These are phyloP conservation scores for Drosophila auraria DNA, from an alignment of 1,140 invertebrate species.

Conservation along the genomic window DNA sequence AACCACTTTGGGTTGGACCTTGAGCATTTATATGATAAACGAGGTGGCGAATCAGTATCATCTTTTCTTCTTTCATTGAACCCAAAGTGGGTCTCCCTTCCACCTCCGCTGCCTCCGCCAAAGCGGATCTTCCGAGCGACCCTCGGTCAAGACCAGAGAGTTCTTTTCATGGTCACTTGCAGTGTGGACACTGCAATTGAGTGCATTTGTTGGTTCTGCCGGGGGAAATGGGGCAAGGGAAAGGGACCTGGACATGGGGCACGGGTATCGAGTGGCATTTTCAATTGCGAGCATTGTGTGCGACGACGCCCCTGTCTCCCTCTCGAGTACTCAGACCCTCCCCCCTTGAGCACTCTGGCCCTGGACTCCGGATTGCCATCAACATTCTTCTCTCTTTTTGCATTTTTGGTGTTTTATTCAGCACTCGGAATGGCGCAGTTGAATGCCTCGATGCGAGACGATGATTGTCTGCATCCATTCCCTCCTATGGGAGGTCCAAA, in stretches of 20 bases:
- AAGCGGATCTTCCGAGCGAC: conserved; percentile 11
- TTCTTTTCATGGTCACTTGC: conserved; percentile 51
- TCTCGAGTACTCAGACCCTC: no score
- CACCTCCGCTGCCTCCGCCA: conserved; percentile 2
- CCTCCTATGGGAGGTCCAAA: background rate
- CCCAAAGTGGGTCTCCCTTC: background rate
- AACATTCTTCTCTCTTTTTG: conserved; percentile 51
- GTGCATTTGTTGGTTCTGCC: conserved; percentile 29
- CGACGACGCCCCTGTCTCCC: background rate
- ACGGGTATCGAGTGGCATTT: conserved; percentile 71
- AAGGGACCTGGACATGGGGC: background rate
- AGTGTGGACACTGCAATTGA: conserved; percentile 45
- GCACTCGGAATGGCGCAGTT: conserved; percentile 60
- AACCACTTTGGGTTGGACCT: conserved; percentile 18
- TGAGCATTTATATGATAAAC: conserved; percentile 8
- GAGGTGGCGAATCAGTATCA: conserved; percentile 21
- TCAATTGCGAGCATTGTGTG: conserved; percentile 70
- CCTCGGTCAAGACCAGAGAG: conserved; percentile 46
- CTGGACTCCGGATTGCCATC: conserved; percentile 46
- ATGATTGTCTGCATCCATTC: conserved; percentile 17
- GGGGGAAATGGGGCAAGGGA: conserved; percentile 5
- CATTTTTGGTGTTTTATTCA: conserved; percentile 74
- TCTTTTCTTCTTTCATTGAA: conserved; percentile 25
- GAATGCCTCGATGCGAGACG: conserved; percentile 35
- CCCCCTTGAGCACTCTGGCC: no score